These are phyloP conservation scores for Panagrolaimus sp. DNA, from an alignment of 1,140 invertebrate species.

Conservation along the genomic window DNA sequence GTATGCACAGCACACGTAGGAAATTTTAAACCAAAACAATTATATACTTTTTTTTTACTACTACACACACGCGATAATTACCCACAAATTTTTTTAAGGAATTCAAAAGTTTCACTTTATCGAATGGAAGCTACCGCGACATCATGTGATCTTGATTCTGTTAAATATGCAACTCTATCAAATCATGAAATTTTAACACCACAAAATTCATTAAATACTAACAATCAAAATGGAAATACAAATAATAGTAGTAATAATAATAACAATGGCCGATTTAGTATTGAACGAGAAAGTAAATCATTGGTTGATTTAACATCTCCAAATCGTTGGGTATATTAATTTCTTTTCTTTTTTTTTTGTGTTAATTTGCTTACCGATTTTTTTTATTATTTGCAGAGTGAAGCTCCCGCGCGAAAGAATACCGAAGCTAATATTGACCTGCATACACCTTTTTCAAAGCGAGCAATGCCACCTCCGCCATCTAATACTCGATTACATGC, in stretches of 20 bases:
- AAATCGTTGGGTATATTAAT: background rate
- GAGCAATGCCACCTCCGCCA: slow-evolving; percentile 25
- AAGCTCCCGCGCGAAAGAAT: slow-evolving; percentile 27
- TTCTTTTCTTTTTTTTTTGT: background rate
- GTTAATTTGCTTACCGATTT: background rate
- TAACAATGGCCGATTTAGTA: slow-evolving; percentile 1
- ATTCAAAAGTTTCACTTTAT: background rate
- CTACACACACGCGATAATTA: background rate
- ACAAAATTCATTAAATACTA: slow-evolving; percentile 13
- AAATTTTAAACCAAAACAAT: too few species aligned
- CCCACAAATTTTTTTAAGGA: background rate
- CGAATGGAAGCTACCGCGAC: slow-evolving; percentile 8
- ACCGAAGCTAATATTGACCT: slow-evolving; percentile 21
- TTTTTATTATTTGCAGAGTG: slow-evolving; percentile 16
- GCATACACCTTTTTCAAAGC: slow-evolving; percentile 8
- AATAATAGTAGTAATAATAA: slow-evolving; percentile 22
- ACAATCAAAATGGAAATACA: background rate
- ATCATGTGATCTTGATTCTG: background rate
- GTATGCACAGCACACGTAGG: too few species aligned
- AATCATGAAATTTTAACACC: slow-evolving; percentile 15
- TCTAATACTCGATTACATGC: slow-evolving; percentile 8
- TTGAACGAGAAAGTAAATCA: slow-evolving; percentile 41
- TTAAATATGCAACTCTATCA: background rate
- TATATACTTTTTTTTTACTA: slow-evolving; percentile 6
- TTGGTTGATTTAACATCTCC: slow-evolving; percentile 30